These are phyloP conservation scores for Lucilia sericata DNA, from an alignment of 1,140 invertebrate genomes.

Conservation along the genomic window DNA sequence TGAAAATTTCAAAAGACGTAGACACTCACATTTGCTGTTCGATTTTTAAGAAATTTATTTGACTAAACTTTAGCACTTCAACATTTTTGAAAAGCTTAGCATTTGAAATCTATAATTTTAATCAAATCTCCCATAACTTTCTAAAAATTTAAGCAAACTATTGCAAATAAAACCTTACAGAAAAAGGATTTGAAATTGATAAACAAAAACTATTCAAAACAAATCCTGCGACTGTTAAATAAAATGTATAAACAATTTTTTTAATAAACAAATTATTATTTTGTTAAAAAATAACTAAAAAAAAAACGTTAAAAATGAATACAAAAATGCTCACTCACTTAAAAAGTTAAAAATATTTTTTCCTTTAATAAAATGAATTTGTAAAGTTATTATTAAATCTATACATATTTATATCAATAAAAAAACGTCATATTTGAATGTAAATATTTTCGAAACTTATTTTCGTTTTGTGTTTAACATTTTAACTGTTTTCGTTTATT, in stretches of 20 bases:
- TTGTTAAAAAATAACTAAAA: slow-evolving; percentile 2
- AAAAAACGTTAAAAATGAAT: slow-evolving; percentile 29
- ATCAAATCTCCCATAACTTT: too few relatives aligned
- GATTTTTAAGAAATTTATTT: too few relatives aligned
- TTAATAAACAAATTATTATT: background rate
- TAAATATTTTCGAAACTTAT: slow-evolving; percentile 34
- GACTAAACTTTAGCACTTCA: too few relatives aligned
- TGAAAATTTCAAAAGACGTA: too few relatives aligned
- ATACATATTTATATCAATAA: background rate
- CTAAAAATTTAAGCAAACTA: too few relatives aligned
- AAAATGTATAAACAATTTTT: background rate
- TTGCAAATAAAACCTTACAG: too few relatives aligned
- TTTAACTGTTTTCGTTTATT: slow-evolving; percentile 8
- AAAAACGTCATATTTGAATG: background rate
- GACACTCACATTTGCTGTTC: too few relatives aligned
- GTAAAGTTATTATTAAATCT: background rate
- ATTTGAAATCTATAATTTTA: too few relatives aligned
- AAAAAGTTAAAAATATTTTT: slow-evolving; percentile 65
- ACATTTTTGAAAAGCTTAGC: too few relatives aligned
- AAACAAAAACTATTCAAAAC: too few relatives aligned
- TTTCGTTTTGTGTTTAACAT: background rate
- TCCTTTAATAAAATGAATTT: slow-evolving; percentile 45
- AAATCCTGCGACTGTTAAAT: too few relatives aligned
- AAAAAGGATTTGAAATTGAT: too few relatives aligned
- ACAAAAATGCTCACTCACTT: slow-evolving; percentile 66